Percentiles rank a stretch among this genome's conserved stretches.
Evolutionary conservation across 1,140 invertebrate species (phyloP).

Genomic region (Octopus sinensis): DNA sequence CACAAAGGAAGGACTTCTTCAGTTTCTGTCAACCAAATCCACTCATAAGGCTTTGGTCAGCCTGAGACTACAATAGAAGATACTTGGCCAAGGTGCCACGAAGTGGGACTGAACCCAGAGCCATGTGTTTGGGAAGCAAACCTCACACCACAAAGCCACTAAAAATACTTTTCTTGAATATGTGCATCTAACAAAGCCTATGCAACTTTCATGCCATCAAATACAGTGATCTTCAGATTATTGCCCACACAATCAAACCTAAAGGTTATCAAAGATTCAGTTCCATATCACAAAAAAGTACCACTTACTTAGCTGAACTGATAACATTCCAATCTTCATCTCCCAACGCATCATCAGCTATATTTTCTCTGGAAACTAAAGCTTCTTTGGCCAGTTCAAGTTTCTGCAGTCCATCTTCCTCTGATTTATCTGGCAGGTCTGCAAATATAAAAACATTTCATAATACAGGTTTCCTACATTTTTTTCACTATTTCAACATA

Average conservation of each 20-base stretch:
- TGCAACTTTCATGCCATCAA: neutral
- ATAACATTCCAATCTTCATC: constrained; percentile 56
- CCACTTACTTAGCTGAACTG: constrained; percentile 38
- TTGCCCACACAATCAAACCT: neutral
- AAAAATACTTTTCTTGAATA: no score
- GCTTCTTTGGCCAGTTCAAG: constrained; percentile 47
- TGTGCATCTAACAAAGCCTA: neutral
- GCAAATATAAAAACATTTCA: neutral
- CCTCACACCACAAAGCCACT: no score
- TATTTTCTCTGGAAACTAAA: constrained; percentile 49
- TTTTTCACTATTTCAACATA: no score
- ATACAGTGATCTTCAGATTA: neutral
- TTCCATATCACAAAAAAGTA: neutral
- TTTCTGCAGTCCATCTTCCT: constrained; percentile 28
- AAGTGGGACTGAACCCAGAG: no score
- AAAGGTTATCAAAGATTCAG: no score
- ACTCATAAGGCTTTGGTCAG: no score
- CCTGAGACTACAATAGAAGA: no score
- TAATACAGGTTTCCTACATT: no score
- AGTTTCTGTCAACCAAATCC: no score
- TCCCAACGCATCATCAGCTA: constrained; percentile 52
- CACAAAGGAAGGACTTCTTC: no score
- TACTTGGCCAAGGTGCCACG: no score
- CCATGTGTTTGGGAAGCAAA: no score
- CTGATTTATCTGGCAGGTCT: constrained; percentile 31